Base-by-base conservation (phyloP, 2,113 vertebrate species). In the Malaclemys terrapin region DNA sequence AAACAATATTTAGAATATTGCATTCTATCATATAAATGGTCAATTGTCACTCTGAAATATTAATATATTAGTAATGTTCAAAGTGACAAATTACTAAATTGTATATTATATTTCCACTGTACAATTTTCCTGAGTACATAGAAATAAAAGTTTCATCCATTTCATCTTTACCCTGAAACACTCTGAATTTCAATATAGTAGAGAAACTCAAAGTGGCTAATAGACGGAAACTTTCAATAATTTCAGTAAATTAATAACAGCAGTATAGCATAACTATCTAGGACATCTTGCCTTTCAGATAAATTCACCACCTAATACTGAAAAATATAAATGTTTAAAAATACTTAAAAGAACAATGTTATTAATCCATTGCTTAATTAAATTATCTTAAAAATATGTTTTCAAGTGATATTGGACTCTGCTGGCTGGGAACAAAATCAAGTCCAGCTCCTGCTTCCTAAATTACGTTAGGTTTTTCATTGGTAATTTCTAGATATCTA, bases 401-500 rank as follows among this genome's bases (percentile, higher is more conserved):
- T 82, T 82, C 4, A 90, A 90, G 78, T 91, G 82, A 47, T 59
- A 76, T 80, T 45, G 94, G 80, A 49, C 16, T 94, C 12, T 72
- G 1, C n/a, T 89, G 27, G 17, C 95, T 91, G 45, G 4, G 89
- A 92, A 24, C n/a, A 62, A 14, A 76, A 75, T 80, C 54, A 97
- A 86, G 93, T 87, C 53, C 82, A 97, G 94, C 54, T 27, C 62
- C 24, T 69, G 8, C 8, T 95, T 89, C 89, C 88, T 31, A 86
- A 96, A 91, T 87, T 86, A 69, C 69, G 47, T 11, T 29, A 53
- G 89, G 89, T 94, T 85, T 76, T 94, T 88, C 42, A 86, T 4
- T 76, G 57, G 82, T 1, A 56, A 20, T 90, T 93, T 91, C 82
- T 92, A 93, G 35, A 24, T 52, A 65, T 80, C 82, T 56, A 72